Base-by-base conservation (phyloP, 2,888 invertebrate species). In the Venusia cambrica region DNA sequence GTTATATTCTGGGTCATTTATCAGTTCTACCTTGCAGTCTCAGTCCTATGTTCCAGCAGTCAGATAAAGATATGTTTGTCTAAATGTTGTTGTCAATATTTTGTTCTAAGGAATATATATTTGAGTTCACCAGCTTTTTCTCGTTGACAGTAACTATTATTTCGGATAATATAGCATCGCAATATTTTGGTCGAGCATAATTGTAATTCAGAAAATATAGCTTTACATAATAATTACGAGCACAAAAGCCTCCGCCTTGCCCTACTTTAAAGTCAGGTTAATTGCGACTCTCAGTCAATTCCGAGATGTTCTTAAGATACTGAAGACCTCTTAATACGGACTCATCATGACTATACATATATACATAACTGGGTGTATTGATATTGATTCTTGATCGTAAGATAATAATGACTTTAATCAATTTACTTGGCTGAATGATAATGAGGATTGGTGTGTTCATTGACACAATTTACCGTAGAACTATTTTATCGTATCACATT, bases 251-350 rank as follows among this genome's bases (percentile, higher is more conserved):
- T 45, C 60, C 63, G 62, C 64, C 61, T 57, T 62, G 62, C 59
- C 62, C 69, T 57, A 62, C 53, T 60, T 60, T 45, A 39, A 47
- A 56, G 52, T 32, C 54, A 46, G 50, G 58, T 61, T 70, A 70
- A 74, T 73, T 62, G 56, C 51, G 73, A 72, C 67, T 60, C 45
- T 70, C 71, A 72, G 32, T 33, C 28, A 33, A 60, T 58, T 63
- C 49, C 61, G 58, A 73, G 66, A 73, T 74, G 68, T 73, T 65
- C 68, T 64, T 65, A 57, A 43, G 64, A 70, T 67, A 60, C 47
- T 48, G 39, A 45, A 19, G 40, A 56, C 51, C 54, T 52, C 62
- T 62, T 54, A 56, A 63, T 59, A 63, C 15, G 18, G 21, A 11
- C 26, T 30, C 32, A 34, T 30, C 38, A 14, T 26, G 21, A 22